Base-by-base conservation (phyloP, 2,113 vertebrate genomes). In the Rhipidura dahli region DNA sequence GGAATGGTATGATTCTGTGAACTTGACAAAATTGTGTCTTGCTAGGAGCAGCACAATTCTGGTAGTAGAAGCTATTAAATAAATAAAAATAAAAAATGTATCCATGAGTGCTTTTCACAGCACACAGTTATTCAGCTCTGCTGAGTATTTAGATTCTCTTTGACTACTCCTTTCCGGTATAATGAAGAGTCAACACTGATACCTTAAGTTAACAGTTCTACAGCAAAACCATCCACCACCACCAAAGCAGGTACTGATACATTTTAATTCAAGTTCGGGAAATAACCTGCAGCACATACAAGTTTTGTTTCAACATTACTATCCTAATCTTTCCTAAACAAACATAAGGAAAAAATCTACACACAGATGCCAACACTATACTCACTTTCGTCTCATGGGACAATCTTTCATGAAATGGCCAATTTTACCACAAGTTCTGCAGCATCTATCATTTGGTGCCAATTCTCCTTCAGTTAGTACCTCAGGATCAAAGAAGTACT, bases 331-430 rank as follows among this genome's bases (percentile, higher is more conserved):
- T 53, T 31, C n/a, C 76, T 40, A 61, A 44, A 51, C 20, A 93
- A 89, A 44, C 7, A 6, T 39, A 85, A 82, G 20, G 40, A 50
- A 65, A 45, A 60, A 80, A 15, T 2, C 31, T 57, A 24, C 21
- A 70, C 30, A 51, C 9, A 59, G 15, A 50, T 31, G 33, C 23
- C 59, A 83, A 28, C 71, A 83, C 49, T 37, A 40, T 81, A 97
- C 98, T 93, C 96, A 99, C 99, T 98, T 99, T 96, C 98, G 98
- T 64, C 98, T 98, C 98, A 99, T 96, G 45, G 99, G 99, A 82
- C 99, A 99, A 82, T 99, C 99, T 96, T 99, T 99, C 98, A 99
- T 99, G 81, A 99, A 99, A 97, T 99, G 99, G 42, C 99, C 99
- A 13, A 99, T 99, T 98, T 99, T 99, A 69, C 99, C 99, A 97